These are phyloP conservation scores for Percopsis transmontana DNA, from an alignment of 2,113 vertebrate genomes.

Conservation along the genomic window DNA sequence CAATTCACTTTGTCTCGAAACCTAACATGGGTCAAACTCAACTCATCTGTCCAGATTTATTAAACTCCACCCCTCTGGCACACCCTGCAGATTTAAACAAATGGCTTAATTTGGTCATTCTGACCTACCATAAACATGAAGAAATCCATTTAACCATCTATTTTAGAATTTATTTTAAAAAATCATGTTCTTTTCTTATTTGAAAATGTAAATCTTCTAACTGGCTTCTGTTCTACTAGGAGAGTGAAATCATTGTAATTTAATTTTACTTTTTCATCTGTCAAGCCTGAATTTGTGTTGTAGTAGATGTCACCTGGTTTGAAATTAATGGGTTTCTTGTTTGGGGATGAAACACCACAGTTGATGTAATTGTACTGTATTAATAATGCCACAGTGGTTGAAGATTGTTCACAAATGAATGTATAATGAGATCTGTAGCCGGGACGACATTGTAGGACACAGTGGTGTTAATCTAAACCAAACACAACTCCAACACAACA, in stretches of 20 bases:
- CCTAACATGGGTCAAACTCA: neutral
- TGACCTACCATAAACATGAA: too few species aligned
- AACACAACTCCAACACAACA: too few species aligned
- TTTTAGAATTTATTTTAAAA: too few species aligned
- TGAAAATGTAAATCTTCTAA: too few species aligned
- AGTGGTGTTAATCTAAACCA: too few species aligned
- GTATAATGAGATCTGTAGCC: slow-evolving; percentile 33
- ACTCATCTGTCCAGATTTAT: neutral
- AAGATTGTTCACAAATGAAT: slow-evolving; percentile 46
- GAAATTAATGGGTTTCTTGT: neutral
- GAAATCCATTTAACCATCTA: too few species aligned
- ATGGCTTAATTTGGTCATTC: neutral
- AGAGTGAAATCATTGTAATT: too few species aligned
- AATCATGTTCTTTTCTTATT: too few species aligned
- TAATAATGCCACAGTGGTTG: slow-evolving; percentile 19
- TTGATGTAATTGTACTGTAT: slow-evolving; percentile 27
- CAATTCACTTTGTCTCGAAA: neutral
- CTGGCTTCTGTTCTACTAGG: too few species aligned
- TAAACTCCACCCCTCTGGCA: neutral
- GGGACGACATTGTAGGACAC: neutral
- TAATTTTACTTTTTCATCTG: neutral
- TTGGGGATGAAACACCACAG: neutral
- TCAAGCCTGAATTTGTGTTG: neutral
- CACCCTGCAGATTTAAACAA: neutral
- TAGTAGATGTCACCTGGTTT: too few species aligned